Base-by-base conservation (phyloP, 2,888 invertebrate species). In the Hypena proboscidalis region DNA sequence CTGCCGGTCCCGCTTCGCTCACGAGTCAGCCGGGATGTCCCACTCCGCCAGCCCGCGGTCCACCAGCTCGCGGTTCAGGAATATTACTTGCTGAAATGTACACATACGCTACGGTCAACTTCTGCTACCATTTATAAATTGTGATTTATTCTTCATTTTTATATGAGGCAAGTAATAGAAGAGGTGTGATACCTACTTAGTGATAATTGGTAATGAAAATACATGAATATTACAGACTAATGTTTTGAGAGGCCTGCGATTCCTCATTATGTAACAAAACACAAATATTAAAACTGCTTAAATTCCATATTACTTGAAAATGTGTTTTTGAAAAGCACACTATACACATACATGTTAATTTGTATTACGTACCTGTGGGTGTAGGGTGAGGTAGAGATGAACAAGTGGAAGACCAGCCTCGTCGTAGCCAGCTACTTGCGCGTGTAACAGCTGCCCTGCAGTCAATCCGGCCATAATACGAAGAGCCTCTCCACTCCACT, bases 61-160 rank as follows among this genome's bases (percentile, higher is more conserved):
- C 67, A 97, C 95, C 72, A 98, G 91, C 90, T 97, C 97, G 74
- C 95, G 93, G 83, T 98, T 97, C 67, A 98, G 93, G 85, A 96
- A 95, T 89, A 96, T 93, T 67, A 95, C 94, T 94, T 96, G 93
- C 91, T 94, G 93, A 45, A 93, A 92, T 36, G 48, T 31, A 44
- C 30, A 54, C 21, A 40, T 36, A 19, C 4, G 10, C 2, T 19
- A 11, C 5, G 22, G 39, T 49, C 55, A 58, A 55, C 23, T 47
- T 48, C 42, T 41, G 43, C 39, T 31, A 22, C 22, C 4, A 22
- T 6, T 22, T 6, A 22, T n/a, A 26, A 3, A 1, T 13, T 8
- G 5, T 2, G 8, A 9, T 2, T n/a, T n/a, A n/a, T n/a, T n/a
- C n/a, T n/a, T n/a, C n/a, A n/a, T n/a, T n/a, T n/a, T n/a, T n/a